Percentiles rank a stretch among this genome's conserved stretches.
Conservation (phyloP, 2,797 vertebrate genomes). For the Megaceryle alcyon region DNA sequence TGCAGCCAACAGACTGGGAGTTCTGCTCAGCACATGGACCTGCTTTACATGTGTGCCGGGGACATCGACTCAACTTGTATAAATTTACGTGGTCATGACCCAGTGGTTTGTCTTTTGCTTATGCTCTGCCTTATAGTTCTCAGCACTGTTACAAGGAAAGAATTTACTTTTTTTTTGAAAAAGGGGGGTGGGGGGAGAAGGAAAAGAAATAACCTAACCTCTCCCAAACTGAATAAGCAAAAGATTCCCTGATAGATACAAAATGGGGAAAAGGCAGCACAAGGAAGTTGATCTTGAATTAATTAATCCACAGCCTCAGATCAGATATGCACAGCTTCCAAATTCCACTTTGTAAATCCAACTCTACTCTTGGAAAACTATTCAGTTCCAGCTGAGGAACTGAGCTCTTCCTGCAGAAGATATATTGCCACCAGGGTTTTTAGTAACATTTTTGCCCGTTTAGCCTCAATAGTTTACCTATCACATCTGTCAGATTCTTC, state of each 20-base stretch:
- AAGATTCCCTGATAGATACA: background rate
- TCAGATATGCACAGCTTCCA: constrained; percentile 24
- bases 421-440: constrained; percentile 33
- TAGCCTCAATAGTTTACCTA: constrained; percentile 57
- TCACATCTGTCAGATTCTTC: constrained; percentile 58
- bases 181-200: background rate
- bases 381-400: background rate
- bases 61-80: background rate
- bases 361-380: constrained; percentile 14
- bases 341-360: constrained; percentile 22
- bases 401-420: constrained; percentile 37
- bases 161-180: background rate
- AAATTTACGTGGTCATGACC: constrained; percentile 8
- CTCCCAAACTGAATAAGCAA: background rate
- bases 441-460: constrained; percentile 29
- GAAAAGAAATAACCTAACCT: background rate
- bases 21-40: background rate
- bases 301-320: constrained; percentile 39
- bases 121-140: background rate
- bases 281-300: constrained; percentile 11
- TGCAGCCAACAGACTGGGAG: background rate
- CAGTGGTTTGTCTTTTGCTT: background rate
- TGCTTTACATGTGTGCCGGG: background rate
- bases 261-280: constrained; percentile 5
- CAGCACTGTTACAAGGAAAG: background rate